Base-by-base conservation (phyloP, 2,113 vertebrate species). In the Cyprinodon brontotheroides region DNA sequence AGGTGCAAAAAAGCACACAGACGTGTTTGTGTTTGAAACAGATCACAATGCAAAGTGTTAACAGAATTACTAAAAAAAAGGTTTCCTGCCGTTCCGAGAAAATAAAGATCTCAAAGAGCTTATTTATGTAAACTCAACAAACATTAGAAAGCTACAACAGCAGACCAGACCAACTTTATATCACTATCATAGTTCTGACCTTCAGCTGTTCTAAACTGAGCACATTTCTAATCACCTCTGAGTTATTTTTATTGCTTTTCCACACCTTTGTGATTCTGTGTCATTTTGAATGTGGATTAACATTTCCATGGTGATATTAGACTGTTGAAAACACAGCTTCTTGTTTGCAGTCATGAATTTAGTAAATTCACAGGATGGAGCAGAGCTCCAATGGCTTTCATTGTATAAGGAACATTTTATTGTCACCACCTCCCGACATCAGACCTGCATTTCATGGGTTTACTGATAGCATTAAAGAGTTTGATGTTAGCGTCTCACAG, bases 11-110 rank as follows among this genome's bases (percentile, higher is more conserved):
- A 77, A 66, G 20, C 75, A 73, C 89, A 79, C 77, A 22, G 37
- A 43, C 37, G 74, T 82, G 84, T 91, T 86, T 89, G 79, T 80
- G 62, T 87, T 81, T 74, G 45, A 65, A 84, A 53, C 53, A 72
- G 70, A 38, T 17, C 4, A 22, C 17, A 47, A 6, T 57, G 5
- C 60, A 62, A n/a, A 66, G 77, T 17, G 66, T 45, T 64, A 78
- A 80, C 65, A 62, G 37, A 15, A 45, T 62, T 13, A 62, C 14
- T 40, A 0, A 29, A 29, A 29, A 29, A 29, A 1, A 12, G 22
- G 11, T 45, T 83, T 76, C 77, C 62, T 79, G 57, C 75, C 57
- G 17, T 47, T 15, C 37, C 10, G n/a, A 45, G 43, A 12, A 11
- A 63, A 4, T 4, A 50, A 11, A 14, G 17, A 8, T 1, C 50